Conservation (phyloP, 1,140 invertebrate genomes). For the Zaprionus davidi region DNA sequence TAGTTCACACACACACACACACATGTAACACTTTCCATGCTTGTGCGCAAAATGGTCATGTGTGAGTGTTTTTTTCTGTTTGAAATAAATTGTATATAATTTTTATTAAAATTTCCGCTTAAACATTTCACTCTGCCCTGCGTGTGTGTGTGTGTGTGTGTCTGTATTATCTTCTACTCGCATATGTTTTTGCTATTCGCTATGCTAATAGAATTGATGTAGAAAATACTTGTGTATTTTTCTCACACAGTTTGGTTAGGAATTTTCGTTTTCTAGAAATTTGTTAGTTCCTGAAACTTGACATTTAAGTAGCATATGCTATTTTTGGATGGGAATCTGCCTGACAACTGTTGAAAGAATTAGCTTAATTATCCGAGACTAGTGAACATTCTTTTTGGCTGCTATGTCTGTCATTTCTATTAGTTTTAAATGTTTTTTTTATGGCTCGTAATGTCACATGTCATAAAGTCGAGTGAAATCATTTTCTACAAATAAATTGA, state of each 20-base stretch:
- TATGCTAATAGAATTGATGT: conserved; percentile 17
- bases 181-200: conserved; percentile 8
- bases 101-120: conserved; percentile 82
- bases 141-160: conserved; percentile 23
- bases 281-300: conserved; percentile 30
- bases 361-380: background rate
- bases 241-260: conserved; percentile 23
- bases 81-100: conserved; percentile 82
- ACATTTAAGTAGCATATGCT: background rate
- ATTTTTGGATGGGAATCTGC: conserved; percentile 26
- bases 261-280: conserved; percentile 21
- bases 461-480: background rate
- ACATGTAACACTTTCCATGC: background rate
- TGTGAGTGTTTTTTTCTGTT: conserved; percentile 57
- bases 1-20: conserved; percentile 34
- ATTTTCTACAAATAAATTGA: background rate
- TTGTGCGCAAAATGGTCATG: background rate
- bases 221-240: conserved; percentile 31
- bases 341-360: background rate
- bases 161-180: conserved; percentile 6
- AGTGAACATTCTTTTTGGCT: background rate
- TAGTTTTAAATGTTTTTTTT: conserved; percentile 1
- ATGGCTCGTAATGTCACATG: background rate
- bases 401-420: background rate
- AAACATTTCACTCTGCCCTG: conserved; percentile 55